phyloP scores from a whole-genome alignment of 1,140 invertebrate genomes.

The Ostrea edulis region DNA sequence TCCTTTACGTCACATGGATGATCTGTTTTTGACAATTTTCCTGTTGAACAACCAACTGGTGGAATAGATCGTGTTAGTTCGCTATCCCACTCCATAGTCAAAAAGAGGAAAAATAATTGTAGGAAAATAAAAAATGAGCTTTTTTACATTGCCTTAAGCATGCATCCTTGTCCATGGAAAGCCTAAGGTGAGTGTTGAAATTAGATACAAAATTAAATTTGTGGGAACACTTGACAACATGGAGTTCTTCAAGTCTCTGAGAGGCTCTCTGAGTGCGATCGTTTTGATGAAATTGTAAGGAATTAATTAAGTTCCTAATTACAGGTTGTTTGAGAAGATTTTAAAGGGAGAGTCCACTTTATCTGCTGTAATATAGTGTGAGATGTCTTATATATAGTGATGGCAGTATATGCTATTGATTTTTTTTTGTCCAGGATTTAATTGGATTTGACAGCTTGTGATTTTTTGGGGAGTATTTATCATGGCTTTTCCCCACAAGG shows the following conservation, averaged over 20 bases:
- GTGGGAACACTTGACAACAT: background rate
- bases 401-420: background rate
- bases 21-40: conserved; percentile 6
- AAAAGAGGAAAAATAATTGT: background rate
- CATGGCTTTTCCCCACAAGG: too few relatives aligned
- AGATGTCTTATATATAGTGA: background rate
- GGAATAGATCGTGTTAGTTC: background rate
- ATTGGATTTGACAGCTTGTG: background rate
- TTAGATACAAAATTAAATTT: conserved; percentile 18
- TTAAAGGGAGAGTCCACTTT: background rate
- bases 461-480: background rate
- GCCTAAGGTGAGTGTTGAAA: background rate
- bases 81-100: background rate
- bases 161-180: background rate
- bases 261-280: background rate
- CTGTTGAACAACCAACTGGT: background rate
- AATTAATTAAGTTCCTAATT: background rate
- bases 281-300: background rate
- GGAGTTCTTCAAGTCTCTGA: background rate
- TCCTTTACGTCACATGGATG: background rate
- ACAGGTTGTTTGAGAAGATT: background rate
- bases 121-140: background rate
- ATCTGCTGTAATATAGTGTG: background rate
- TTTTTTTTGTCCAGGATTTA: background rate
- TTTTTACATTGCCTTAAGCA: background rate